Base-by-base conservation (phyloP, 2,888 invertebrate genomes). In the Diarsia rubi region DNA sequence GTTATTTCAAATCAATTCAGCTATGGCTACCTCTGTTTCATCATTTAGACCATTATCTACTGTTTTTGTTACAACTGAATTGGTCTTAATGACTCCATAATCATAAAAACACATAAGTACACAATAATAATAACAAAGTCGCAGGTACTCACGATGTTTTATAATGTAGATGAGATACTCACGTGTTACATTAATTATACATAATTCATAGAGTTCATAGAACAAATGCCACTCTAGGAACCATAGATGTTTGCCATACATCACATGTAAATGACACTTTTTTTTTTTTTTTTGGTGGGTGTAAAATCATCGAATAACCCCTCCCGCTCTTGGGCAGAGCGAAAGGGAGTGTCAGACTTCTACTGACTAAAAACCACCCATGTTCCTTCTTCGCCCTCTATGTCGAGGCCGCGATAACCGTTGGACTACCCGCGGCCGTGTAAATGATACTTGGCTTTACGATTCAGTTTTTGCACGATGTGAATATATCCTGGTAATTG, bases 191-290 rank as follows among this genome's bases (percentile, higher is more conserved):
- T 85, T 85, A 67, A 72, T 78, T 78, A 63, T 75, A 73, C 65
- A 52, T 81, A n/a, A 84, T 81, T 73, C 70, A 82, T 70, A 79
- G 60, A 62, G 49, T 75, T 76, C 82, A 69, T 83, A 80, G 86
- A 85, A 84, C 75, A 73, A 31, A 37, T 63, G 11, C 21, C 54
- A 44, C 64, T 63, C 65, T 73, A 31, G 47, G 84, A 81, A 76
- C 31, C n/a, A 63, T 52, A 69, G 52, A 60, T 69, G 44, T 49
- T 54, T 63, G 60, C 65, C 54, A 73, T 66, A 79, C 71, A 66
- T 71, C 69, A 70, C 66, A 60, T 71, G 19, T 63, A 63, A 81
- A 72, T 77, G 37, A 83, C 54, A 72, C 3, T 57, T 24, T n/a
- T n/a, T n/a, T n/a, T n/a, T n/a, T n/a, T n/a, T n/a, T n/a, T n/a